Evolutionary conservation across 2,797 vertebrate genomes (phyloP).

Genomic region (Loris lydekkerianus): DNA sequence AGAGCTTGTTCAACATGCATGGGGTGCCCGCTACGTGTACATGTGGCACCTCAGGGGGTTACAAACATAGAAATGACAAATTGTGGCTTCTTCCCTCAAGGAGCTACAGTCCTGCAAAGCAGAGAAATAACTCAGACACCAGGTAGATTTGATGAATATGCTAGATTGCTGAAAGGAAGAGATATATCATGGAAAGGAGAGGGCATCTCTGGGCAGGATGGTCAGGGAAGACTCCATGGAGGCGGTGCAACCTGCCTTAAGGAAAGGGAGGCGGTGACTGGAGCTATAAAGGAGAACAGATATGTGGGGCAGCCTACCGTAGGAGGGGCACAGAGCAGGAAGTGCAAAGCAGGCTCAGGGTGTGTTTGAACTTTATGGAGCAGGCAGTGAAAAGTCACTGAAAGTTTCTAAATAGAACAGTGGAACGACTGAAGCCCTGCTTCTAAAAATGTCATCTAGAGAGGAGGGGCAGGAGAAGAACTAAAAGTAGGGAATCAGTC

Average conservation of each 20-base stretch:
- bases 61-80: neutral
- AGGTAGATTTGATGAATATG: rapidly evolving
- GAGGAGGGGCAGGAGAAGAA: neutral
- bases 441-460: neutral
- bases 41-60: neutral
- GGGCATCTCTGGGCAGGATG: neutral
- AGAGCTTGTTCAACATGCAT: neutral
- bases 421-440: too few relatives aligned
- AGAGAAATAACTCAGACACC: neutral
- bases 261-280: neutral
- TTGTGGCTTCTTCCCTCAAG: neutral
- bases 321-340: neutral
- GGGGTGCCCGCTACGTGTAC: neutral
- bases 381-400: neutral
- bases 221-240: neutral
- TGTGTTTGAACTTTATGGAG: rapidly evolving
- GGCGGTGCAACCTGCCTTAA: neutral
- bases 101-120: neutral
- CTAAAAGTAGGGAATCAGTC: neutral
- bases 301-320: neutral
- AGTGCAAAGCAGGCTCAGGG: neutral
- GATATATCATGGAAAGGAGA: neutral
- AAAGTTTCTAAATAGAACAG: neutral
- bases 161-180: neutral
- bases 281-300: neutral